Percentiles rank a stretch among this genome's conserved stretches.
phyloP scores from a whole-genome alignment of 1,140 invertebrate genomes.

The Popillia japonica region DNA sequence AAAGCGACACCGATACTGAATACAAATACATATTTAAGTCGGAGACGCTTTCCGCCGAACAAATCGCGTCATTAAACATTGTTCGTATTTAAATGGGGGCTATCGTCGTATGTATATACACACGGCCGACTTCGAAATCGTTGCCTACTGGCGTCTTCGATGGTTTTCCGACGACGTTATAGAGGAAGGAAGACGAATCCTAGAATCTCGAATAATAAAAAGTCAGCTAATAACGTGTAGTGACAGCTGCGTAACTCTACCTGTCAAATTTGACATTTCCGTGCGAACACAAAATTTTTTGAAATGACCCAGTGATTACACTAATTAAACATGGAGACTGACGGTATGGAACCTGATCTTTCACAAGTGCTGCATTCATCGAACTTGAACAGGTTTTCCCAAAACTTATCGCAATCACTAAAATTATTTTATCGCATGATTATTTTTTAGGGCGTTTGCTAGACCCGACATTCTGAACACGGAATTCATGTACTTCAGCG shows the following conservation, averaged over 20 bases:
- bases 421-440: neutral
- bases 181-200: too few species aligned
- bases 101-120: too few species aligned
- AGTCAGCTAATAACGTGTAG: too few species aligned
- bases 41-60: too few species aligned
- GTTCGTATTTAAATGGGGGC: too few species aligned
- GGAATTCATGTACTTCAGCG: slow-evolving; percentile 52
- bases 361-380: neutral
- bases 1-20: too few species aligned
- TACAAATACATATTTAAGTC: too few species aligned
- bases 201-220: too few species aligned
- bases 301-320: slow-evolving; percentile 16
- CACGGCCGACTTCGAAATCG: too few species aligned
- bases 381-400: neutral
- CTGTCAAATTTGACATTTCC: slow-evolving; percentile 7
- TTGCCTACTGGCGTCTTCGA: too few species aligned
- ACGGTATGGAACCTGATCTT: neutral
- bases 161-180: too few species aligned
- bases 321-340: neutral
- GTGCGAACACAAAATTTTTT: neutral
- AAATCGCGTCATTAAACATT: too few species aligned
- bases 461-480: slow-evolving; percentile 48
- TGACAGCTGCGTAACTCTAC: neutral
- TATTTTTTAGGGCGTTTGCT: slow-evolving; percentile 14
- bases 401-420: neutral